A percentile compares a stretch with the other conserved stretches of the same genome.
Evolutionary conservation across 2,113 vertebrate species (phyloP).

Genomic region (Thamnophis sirtalis): DNA sequence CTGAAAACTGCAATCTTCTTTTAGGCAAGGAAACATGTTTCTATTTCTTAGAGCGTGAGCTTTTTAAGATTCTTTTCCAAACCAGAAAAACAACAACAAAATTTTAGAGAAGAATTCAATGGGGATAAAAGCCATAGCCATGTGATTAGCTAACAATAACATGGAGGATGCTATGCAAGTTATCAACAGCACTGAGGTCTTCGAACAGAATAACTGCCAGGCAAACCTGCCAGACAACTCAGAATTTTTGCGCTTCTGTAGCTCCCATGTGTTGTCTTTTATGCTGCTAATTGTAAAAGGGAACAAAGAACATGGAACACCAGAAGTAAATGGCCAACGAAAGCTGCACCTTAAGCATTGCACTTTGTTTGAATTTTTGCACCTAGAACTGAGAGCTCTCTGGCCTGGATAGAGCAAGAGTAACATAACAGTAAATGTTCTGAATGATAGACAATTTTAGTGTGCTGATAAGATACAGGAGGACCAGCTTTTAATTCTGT

Average conservation of each 20-base stretch:
- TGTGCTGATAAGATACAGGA: constrained; percentile 21
- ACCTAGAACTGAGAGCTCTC: neutral
- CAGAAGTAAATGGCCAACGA: constrained; percentile 42
- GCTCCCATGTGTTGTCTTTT: constrained; percentile 27
- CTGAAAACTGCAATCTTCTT: neutral
- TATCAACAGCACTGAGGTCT: constrained; percentile 44
- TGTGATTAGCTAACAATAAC: constrained; percentile 28
- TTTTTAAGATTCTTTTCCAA: neutral
- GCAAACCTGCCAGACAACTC: neutral
- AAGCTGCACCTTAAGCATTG: constrained; percentile 54
- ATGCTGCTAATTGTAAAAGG: accelerated
- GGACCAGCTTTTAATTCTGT: constrained; percentile 41
- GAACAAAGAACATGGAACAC: constrained; percentile 44
- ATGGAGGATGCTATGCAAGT: constrained; percentile 33
- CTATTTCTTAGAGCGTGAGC: neutral
- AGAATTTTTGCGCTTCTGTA: constrained; percentile 32
- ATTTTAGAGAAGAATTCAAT: constrained; percentile 35
- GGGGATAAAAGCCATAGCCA: constrained; percentile 32
- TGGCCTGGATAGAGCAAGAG: neutral
- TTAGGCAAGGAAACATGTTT: neutral
- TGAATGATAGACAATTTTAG: neutral
- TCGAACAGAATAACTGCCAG: constrained; percentile 27
- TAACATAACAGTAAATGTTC: neutral
- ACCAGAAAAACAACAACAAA: neutral
- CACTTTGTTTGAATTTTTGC: constrained; percentile 50